Base-by-base conservation (phyloP, 2,797 vertebrate genomes). In the Pachyuromys duprasi region DNA sequence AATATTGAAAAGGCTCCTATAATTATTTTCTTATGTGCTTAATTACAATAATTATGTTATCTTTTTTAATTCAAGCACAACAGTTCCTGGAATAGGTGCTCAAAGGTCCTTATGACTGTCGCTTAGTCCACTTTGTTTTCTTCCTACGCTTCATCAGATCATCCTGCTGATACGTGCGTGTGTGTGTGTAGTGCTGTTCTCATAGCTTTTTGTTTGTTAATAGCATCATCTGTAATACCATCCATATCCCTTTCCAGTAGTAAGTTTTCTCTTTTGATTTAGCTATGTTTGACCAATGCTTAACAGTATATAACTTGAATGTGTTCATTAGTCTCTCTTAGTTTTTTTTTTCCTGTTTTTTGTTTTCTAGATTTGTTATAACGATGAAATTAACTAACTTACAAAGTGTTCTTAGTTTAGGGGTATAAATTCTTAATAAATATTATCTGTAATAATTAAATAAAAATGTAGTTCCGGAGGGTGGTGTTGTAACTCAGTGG, bases 11-110 rank as follows among this genome's bases (percentile, higher is more conserved):
- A 81, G 42, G 36, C 6, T 80, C 20, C 74, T 88, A n/a, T 87
- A 89, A 91, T 89, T 95, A 72, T 91, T 92, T 95, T 55, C 89
- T 79, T 74, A 55, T 9, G 20, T 95, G 45, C 45, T 95, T 93
- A 90, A 67, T 96, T 90, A 86, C 3, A 49, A 20, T 72, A 76
- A 80, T 49, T 86, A n/a, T 81, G 3, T 94, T 93, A 82, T 86
- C 24, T 67, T 89, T 76, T 93, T 26, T 84, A 89, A 91, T 65
- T 95, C 63, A 83, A 42, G 4, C 83, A 0, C 26, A 90, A 39
- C 31, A 65, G 28, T 93, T 90, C 20, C 18, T 24, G 45, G 74
- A 79, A 76, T 90, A 80, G 93, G 53, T 49, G 26, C n/a, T 86
- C 55, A 39, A 82, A 81, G 72, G 17, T 86, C 42, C n/a, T 39